Evolutionary conservation across 2,797 vertebrate species (phyloP), one percentile per base, ranked within the genome.

Genomic region (Telmatherina bonti): DNA sequence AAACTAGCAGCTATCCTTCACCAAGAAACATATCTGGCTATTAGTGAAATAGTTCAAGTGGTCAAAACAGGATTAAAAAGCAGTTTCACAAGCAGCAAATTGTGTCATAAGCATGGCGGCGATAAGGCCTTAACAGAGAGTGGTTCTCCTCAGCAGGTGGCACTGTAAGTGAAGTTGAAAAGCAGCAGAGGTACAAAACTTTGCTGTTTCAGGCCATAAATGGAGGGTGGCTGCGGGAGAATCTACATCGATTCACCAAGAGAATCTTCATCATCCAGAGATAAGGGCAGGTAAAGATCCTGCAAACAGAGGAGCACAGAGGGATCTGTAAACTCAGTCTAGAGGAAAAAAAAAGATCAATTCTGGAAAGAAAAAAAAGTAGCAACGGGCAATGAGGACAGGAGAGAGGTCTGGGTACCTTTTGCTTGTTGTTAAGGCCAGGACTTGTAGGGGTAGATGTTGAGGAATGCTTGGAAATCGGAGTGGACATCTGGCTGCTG

Each of bases 401-500:
- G 26, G 29, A 58, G 27, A 29, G 33, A 18, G 16, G 62, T 29
- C 22, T 7, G 82, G 93, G 94, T 97, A 99, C 97, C 97, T 99
- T 99, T 94, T 99, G 97, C 95, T 98, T 99, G 86, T 96, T 97
- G 91, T 95, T 95, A 90, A 94, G 96, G 74, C 96, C 96, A 58
- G 98, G 98, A 84, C 97, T 99, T 90, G 96, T 98, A 20, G 97
- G 97, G 75, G 96, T 97, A 83, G 98, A 99, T 92, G 97, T 98
- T 26, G 98, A 97, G 79, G 98, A 99, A 93, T 98, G 97, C 94
- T 99, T 99, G 86, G 98, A 99, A 87, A 98, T 96, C 60, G 98
- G 98, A 75, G 98, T 99, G 87, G 98, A 99, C 70, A 99, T 93
- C 91, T 99, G 98, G 90, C 97, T 99, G 95, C 97, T 98, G 86